Base-by-base conservation (phyloP, 2,797 vertebrate genomes). In the Adrianichthys oophorus region DNA sequence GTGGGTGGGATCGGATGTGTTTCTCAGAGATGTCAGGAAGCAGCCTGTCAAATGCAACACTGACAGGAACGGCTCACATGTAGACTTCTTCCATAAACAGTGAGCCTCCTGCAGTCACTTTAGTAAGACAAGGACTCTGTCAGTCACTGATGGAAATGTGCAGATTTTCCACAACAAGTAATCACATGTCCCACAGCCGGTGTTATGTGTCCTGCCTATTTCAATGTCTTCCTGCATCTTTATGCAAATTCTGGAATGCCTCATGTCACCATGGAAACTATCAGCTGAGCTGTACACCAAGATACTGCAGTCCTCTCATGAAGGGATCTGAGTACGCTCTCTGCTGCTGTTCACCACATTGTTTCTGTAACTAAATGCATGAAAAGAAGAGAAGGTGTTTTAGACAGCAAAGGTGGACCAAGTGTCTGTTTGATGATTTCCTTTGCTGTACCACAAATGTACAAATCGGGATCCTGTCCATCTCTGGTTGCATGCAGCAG, bases 261-360 rank as follows among this genome's bases (percentile, higher is more conserved):
- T 80, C 54, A 55, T 5, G 21, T 90, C 65, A 65, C 88, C 85
- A 90, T 89, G 84, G 89, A 68, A 89, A 90, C 89, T 59, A 68
- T 73, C 72, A 78, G 65, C 68, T 75, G 78, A 67, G 68, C 74
- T 55, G 62, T 63, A 61, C 6, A 5, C 62, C 52, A 51, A 57
- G 41, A 52, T 59, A 57, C 70, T 61, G 76, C 78, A 76, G 79
- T 72, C 65, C 71, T 52, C 51, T 50, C 46, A 26, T 54, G 52
- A 71, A 52, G 49, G 50, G 54, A 19, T 61, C 24, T 41, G 48
- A 1, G n/a, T 37, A 23, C 57, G 40, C 56, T 29, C 41, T 15
- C 16, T 48, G 60, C 52, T 48, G 48, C 52, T 61, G 56, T 65
- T 40, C 48, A 41, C 41, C 24, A 2, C 18, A 37, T n/a, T 44